Conservation (phyloP, 2,113 vertebrate species). For the Addax nasomaculatus region DNA sequence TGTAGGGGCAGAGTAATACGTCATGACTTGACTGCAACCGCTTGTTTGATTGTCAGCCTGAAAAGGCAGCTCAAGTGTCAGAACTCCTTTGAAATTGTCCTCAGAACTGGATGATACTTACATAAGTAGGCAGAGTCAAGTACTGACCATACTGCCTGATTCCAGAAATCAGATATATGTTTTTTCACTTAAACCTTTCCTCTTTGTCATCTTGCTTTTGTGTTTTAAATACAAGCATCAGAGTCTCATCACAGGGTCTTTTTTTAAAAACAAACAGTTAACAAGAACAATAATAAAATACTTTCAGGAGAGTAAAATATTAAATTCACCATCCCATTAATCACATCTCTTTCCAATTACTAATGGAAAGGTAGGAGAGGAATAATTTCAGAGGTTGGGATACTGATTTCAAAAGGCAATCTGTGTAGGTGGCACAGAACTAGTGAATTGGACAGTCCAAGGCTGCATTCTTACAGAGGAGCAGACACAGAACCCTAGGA, state of each 20-base stretch:
- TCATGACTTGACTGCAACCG: rapidly evolving
- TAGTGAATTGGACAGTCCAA: background rate
- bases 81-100: background rate
- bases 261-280: background rate
- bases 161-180: background rate
- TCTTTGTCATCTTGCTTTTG: background rate
- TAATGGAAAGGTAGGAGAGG: background rate
- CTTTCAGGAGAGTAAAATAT: background rate
- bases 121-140: background rate
- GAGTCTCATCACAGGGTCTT: background rate
- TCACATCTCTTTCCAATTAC: background rate
- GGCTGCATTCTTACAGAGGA: rapidly evolving
- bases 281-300: background rate
- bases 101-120: background rate
- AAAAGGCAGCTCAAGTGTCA: background rate
- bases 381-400: background rate
- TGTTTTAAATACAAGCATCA: background rate
- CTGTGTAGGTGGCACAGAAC: background rate
- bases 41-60: background rate
- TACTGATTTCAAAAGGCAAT: background rate
- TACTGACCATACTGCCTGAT: background rate
- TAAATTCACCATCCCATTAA: background rate
- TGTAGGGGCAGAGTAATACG: rapidly evolving
- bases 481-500: rapidly evolving
- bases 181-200: background rate